Conservation (phyloP, 2,888 invertebrate species). For the Linnaemya vulpina region DNA sequence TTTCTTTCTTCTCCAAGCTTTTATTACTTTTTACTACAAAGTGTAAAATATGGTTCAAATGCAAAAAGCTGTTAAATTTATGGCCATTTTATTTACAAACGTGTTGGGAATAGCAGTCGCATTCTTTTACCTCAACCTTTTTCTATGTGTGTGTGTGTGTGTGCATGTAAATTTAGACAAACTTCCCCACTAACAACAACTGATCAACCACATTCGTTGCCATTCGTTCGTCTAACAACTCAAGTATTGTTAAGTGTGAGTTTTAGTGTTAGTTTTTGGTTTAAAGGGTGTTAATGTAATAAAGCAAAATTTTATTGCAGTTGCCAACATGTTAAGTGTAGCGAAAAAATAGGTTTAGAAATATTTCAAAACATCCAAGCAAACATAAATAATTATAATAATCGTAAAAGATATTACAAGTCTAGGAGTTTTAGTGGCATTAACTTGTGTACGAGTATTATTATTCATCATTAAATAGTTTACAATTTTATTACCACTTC, state of each 20-base stretch:
- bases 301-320: conserved; percentile 67
- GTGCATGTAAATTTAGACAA: conserved; percentile 45
- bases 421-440: conserved; percentile 14
- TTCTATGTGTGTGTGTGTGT: conserved; percentile 26
- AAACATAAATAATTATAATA: conserved; percentile 24
- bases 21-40: conserved; percentile 55
- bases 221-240: conserved; percentile 2
- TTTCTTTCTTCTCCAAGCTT: too few relatives aligned
- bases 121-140: conserved; percentile 25
- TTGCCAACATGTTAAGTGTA: conserved; percentile 67
- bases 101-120: conserved; percentile 72
- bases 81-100: conserved; percentile 81
- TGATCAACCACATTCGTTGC: not conserved
- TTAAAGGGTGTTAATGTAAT: conserved; percentile 66
- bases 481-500: conserved; percentile 24
- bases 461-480: conserved; percentile 28
- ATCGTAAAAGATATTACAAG: conserved; percentile 4
- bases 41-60: conserved; percentile 73
- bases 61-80: conserved; percentile 77
- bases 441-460: conserved; percentile 13
- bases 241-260: conserved; percentile 40
- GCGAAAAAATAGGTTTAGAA: conserved; percentile 52
- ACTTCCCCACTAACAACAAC: not conserved
- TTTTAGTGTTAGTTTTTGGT: conserved; percentile 52
- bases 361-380: conserved; percentile 36